Percentiles rank a stretch among this genome's conserved stretches.
Evolutionary conservation across 2,797 vertebrate species (phyloP).

Genomic region (Hipposideros larvatus): DNA sequence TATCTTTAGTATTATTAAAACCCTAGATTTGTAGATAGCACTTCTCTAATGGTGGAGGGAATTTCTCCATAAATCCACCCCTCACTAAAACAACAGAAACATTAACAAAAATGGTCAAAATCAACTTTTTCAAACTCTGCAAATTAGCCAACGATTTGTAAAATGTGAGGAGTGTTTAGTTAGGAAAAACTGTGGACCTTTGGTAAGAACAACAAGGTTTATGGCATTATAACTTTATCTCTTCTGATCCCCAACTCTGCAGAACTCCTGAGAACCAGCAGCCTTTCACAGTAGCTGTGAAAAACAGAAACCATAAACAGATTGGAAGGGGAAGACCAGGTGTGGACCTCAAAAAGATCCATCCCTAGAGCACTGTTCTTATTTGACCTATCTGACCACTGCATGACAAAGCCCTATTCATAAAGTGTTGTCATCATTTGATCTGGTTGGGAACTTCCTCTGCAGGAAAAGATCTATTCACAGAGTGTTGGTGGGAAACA

Average conservation of each 20-base stretch:
- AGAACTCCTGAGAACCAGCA: background rate
- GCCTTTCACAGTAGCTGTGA: background rate
- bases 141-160: conserved; percentile 10
- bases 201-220: background rate
- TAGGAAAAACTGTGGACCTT: background rate
- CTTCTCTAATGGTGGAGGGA: background rate
- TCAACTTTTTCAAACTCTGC: background rate
- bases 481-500: conserved; percentile 7
- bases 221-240: background rate
- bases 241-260: background rate
- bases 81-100: background rate
- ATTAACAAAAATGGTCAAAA: background rate
- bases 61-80: background rate
- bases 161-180: background rate
- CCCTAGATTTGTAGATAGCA: background rate
- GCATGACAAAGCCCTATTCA: background rate
- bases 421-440: background rate
- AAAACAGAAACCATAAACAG: background rate
- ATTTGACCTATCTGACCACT: background rate
- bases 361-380: background rate
- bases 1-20: background rate
- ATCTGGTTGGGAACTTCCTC: background rate
- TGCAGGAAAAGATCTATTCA: conserved; percentile 19
- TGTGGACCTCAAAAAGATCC: background rate
- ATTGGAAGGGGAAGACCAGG: background rate